phyloP scores from a whole-genome alignment of 2,888 invertebrate genomes.

The Alentia gelatinosa region DNA sequence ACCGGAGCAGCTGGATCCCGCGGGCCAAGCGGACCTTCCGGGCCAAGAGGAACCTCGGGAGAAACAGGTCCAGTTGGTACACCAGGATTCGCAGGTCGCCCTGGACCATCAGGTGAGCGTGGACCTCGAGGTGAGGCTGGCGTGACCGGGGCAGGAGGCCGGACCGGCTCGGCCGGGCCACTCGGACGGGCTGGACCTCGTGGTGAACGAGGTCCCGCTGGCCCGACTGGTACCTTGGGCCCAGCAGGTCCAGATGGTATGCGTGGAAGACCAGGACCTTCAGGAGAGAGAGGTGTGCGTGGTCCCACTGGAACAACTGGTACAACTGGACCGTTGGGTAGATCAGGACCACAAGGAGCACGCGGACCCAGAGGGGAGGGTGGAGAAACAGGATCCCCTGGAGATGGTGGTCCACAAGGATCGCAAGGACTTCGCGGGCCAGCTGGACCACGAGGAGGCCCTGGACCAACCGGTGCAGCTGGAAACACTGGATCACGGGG shows the following conservation, averaged over 20 bases:
- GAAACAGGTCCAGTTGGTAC: slow-evolving; percentile 62
- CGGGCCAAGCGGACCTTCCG: slow-evolving; percentile 60
- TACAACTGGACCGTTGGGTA: slow-evolving; percentile 17
- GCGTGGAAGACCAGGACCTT: slow-evolving; percentile 11
- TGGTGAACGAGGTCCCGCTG: slow-evolving; percentile 56
- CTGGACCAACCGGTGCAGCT: slow-evolving; percentile 51
- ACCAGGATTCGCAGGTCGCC: slow-evolving; percentile 61
- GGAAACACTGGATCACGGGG: slow-evolving; percentile 26
- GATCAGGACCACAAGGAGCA: slow-evolving; percentile 59
- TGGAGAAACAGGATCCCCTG: slow-evolving; percentile 36
- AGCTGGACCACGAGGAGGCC: slow-evolving; percentile 60
- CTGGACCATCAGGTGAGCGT: slow-evolving; percentile 56
- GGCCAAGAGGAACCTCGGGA: slow-evolving; percentile 57
- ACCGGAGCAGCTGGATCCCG: slow-evolving; percentile 53
- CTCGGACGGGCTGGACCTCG: neutral
- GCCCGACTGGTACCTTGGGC: slow-evolving; percentile 57
- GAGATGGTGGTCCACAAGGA: slow-evolving; percentile 54
- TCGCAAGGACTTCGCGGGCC: slow-evolving; percentile 57
- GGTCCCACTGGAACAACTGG: slow-evolving; percentile 58
- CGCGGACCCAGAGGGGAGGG: slow-evolving; percentile 47
- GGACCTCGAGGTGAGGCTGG: slow-evolving; percentile 51
- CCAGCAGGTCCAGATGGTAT: slow-evolving; percentile 54
- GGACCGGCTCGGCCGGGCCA: slow-evolving; percentile 58
- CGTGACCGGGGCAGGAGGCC: slow-evolving; percentile 28
- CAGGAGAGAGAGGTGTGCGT: slow-evolving; percentile 48